Evolutionary conservation across 2,797 vertebrate species (phyloP), one percentile per base, ranked within the genome.

Genomic region (Sebastes reedi): DNA sequence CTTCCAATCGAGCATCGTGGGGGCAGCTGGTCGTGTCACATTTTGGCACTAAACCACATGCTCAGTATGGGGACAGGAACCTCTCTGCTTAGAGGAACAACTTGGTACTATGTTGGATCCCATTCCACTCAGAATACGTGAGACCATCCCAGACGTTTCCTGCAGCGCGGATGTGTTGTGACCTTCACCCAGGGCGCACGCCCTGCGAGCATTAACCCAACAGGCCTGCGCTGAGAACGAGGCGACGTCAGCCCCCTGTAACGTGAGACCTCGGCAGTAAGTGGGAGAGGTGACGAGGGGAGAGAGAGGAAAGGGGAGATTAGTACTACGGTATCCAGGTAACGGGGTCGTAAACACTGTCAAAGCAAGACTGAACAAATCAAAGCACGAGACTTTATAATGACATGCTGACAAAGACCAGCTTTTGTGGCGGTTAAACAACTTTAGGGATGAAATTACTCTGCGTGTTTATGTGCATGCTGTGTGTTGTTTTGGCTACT

Each of bases 321-420:
- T 78, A 79, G 79, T 65, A 77, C 58, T 64, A 73, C 55, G 6
- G 94, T 94, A 83, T 87, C 93, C 91, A 91, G 90, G 94, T 93
- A 93, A 94, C 92, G 2, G 61, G 61, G 75, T 58, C 42, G 42
- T 89, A 93, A 92, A 95, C 88, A 94, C 75, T 81, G 84, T 89
- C 84, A 88, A 90, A 93, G 90, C 87, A 90, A 88, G 75, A 82
- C 52, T 36, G 77, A 79, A 80, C 72, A 75, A 90, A 88, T 87
- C 77, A 79, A 88, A 78, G 77, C 73, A 66, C 4, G 25, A 75
- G 68, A 76, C 72, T n/a, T 27, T 29, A 70, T 80, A 79, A 87
- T 81, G 32, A 89, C 65, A 73, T 4, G 24, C 60, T 68, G 84
- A 93, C 76, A 80, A 81, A 80, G 66, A 81, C 25, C 83, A 87